Evolutionary conservation across 1,140 invertebrate genomes (phyloP).

Genomic region (Ctenoplectra terminalis): DNA sequence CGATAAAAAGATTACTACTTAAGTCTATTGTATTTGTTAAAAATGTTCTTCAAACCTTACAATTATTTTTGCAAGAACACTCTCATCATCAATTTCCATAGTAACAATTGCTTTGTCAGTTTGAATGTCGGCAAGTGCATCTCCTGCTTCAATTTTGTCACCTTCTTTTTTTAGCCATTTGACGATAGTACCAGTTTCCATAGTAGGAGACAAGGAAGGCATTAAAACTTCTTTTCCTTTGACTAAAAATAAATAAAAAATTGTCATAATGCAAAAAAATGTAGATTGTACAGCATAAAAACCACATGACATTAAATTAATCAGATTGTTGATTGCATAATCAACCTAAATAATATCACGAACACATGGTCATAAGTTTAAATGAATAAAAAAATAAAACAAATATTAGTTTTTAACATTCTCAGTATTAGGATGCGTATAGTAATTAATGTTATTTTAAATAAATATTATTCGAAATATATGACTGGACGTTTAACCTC

Average conservation of each 20-base stretch:
- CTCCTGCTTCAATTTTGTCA: conserved; percentile 88
- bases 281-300: neutral
- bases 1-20: no score
- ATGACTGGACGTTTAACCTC: conserved; percentile 48
- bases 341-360: conserved; percentile 2
- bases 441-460: neutral
- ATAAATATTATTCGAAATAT: neutral
- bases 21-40: neutral
- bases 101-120: conserved; percentile 99
- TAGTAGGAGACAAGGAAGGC: conserved; percentile 98
- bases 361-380: neutral
- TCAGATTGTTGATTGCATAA: conserved; percentile 68
- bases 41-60: conserved; percentile 60
- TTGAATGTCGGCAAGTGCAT: conserved; percentile 99
- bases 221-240: conserved; percentile 83
- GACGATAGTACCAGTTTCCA: conserved; percentile 98
- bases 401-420: neutral
- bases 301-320: conserved; percentile 16
- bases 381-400: neutral
- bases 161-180: conserved; percentile 99
- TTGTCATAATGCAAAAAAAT: neutral
- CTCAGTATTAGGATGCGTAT: neutral
- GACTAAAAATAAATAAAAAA: conserved; percentile 64
- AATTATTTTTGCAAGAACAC: conserved; percentile 96
- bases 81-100: conserved; percentile 99